A percentile compares a stretch with the other conserved stretches of the same genome.
Evolutionary conservation across 2,113 vertebrate genomes (phyloP).

Genomic region (Arenaria interpres): DNA sequence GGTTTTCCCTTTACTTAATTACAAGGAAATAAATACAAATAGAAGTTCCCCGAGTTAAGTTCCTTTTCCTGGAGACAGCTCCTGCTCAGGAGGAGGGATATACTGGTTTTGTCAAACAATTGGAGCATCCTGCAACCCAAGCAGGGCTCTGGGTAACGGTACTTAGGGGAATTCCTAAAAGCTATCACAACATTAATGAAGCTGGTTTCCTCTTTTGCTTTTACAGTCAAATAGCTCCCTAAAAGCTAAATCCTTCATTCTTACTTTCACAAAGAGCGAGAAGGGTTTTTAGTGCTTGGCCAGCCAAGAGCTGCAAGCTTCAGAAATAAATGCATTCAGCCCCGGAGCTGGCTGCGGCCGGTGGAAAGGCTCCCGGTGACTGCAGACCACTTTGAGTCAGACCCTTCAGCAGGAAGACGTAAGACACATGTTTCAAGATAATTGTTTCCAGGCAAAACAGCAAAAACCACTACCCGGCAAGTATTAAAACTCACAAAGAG

Average conservation of each 20-base stretch:
- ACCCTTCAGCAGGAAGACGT: neutral
- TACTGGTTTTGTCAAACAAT: neutral
- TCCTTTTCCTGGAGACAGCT: conserved; percentile 22
- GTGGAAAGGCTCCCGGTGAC: conserved; percentile 12
- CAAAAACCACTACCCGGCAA: neutral
- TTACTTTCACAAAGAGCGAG: conserved; percentile 31
- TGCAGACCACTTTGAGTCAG: conserved; percentile 35
- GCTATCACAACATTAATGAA: conserved; percentile 47
- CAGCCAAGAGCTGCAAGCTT: conserved; percentile 25
- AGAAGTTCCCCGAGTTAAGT: neutral
- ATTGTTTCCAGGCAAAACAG: conserved; percentile 42
- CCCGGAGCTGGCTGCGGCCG: neutral
- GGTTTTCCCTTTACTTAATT: conserved; percentile 13
- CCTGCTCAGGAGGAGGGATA: neutral
- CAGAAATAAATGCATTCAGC: neutral
- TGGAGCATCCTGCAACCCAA: conserved; percentile 37
- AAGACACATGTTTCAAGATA: neutral
- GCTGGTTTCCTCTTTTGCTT: conserved; percentile 42
- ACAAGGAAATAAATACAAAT: conserved; percentile 19
- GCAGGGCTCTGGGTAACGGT: conserved; percentile 13
- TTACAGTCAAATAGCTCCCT: conserved; percentile 38
- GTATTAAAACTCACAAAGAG: neutral
- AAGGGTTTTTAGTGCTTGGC: neutral
- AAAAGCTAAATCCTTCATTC: conserved; percentile 43
- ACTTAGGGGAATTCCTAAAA: conserved; percentile 47